phyloP scores from a whole-genome alignment of 2,888 invertebrate genomes.

The Galerucella calmariensis region DNA sequence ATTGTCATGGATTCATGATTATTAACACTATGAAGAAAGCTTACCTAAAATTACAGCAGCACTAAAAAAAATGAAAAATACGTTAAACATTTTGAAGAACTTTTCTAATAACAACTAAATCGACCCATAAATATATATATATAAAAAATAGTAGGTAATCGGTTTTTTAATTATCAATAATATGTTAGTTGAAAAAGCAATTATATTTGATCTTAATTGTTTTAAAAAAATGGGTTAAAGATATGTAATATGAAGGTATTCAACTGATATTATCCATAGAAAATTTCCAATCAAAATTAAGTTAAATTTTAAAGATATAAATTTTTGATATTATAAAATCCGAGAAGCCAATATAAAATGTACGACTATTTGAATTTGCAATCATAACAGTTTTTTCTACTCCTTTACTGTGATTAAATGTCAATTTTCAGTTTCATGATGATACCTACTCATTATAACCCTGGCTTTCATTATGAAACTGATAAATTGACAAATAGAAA shows the following conservation, averaged over 20 bases:
- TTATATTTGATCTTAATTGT: conserved; percentile 19
- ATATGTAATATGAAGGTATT: conserved; percentile 1
- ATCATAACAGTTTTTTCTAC: no score
- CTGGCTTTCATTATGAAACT: no score
- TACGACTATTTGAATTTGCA: no score
- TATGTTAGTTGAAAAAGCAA: neutral
- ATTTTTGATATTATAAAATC: no score
- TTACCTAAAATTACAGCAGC: conserved; percentile 10
- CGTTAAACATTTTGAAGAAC: neutral
- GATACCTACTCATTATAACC: no score
- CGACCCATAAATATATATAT: neutral
- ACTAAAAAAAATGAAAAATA: neutral
- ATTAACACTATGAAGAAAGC: neutral
- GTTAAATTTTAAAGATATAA: no score
- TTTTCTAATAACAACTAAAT: neutral
- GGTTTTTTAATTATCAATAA: conserved; percentile 3
- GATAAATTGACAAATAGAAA: no score
- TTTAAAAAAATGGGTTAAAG: conserved; percentile 18
- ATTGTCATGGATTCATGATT: no score
- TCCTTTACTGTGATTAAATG: no score
- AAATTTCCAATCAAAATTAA: neutral
- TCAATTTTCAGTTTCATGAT: no score
- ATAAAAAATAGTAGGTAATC: conserved; percentile 12
- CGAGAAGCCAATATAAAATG: no score
- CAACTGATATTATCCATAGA: neutral